Base-by-base conservation (phyloP, 2,888 invertebrate genomes). In the Philaethria dido region DNA sequence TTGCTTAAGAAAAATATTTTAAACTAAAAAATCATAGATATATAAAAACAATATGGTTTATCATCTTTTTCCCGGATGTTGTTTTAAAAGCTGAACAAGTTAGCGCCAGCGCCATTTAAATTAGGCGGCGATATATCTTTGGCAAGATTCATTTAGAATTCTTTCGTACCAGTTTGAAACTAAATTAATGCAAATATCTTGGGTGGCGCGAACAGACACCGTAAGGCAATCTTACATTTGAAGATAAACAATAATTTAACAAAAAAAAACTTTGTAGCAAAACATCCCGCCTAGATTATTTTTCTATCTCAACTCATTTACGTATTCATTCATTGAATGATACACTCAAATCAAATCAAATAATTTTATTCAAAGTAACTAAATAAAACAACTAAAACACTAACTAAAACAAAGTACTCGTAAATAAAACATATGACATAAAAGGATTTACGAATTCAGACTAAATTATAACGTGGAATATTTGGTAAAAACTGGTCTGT, bases 111-210 rank as follows among this genome's bases (percentile, higher is more conserved):
- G 82, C 83, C 85, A 78, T 80, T 81, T 76, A 80, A 84, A 84
- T 81, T 79, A 77, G 77, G 76, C 78, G 74, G 77, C 77, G 78
- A 81, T 83, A 80, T 84, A 82, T 83, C 80, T 82, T 76, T 60
- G 69, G 74, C 78, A 72, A 73, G 74, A 74, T 70, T 74, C 75
- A 45, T 45, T 80, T 80, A 70, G 74, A 78, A 85, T 82, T 82
- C 79, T 80, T 80, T 79, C 73, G 75, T 78, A 78, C 81, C 79
- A 78, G 80, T 82, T 81, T 78, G 81, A 80, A 78, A 52, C 29
- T 52, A 52, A 86, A 86, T 87, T 85, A 82, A 87, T 87, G 86
- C 84, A 84, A 88, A 87, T 85, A 79, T 66, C 60, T 55, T 55
- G 63, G 45, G 33, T 45, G 61, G 47, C 71, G 72, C 66, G 68